Percentiles rank a stretch among this genome's conserved stretches.
phyloP scores from a whole-genome alignment of 2,113 vertebrate genomes.

The Caloenas nicobarica region DNA sequence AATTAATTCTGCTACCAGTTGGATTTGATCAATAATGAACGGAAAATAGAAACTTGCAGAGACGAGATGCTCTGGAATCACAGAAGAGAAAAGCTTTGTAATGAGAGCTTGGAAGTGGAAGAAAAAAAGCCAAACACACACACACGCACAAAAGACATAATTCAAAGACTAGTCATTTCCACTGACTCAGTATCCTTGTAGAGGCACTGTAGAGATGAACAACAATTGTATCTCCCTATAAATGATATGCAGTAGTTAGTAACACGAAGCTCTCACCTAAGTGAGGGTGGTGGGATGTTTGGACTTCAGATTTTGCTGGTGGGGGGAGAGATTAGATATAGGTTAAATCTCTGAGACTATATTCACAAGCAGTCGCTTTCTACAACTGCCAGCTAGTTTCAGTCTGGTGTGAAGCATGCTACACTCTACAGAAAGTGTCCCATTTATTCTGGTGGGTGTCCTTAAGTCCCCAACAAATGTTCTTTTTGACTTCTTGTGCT shows the following conservation, averaged over 20 bases:
- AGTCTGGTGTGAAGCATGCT: neutral
- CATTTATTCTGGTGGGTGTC: neutral
- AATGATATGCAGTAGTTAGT: neutral
- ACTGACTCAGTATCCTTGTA: neutral
- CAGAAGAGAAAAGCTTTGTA: neutral
- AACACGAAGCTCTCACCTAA: neutral
- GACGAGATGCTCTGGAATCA: neutral
- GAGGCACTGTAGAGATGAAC: neutral
- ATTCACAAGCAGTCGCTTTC: neutral
- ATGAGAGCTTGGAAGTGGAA: conserved; percentile 10
- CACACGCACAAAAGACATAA: neutral
- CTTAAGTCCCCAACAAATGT: neutral
- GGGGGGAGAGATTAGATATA: neutral
- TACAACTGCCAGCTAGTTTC: neutral
- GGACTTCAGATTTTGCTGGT: neutral
- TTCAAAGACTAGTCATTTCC: neutral
- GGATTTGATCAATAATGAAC: neutral
- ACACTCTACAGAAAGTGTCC: neutral
- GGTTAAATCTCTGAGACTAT: neutral
- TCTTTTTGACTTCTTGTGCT: neutral
- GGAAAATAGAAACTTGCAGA: conserved; percentile 2
- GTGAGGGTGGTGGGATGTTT: neutral
- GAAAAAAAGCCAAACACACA: neutral
- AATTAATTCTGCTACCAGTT: neutral
- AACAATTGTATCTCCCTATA: neutral